Evolutionary conservation across 2,888 invertebrate species (phyloP).

Genomic region (Ophioninae sp.): DNA sequence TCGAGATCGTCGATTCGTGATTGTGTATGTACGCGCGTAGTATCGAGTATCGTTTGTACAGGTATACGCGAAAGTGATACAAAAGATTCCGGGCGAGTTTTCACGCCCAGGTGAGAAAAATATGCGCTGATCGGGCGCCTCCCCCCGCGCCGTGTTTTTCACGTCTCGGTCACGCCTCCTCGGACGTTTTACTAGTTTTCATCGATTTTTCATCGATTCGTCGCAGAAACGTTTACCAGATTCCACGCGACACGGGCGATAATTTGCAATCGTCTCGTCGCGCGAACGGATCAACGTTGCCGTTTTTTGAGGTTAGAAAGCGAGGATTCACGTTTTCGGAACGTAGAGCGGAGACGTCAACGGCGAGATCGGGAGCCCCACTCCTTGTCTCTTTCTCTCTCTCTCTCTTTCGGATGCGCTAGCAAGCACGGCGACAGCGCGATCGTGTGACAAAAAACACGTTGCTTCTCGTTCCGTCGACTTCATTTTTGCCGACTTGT

Average conservation of each 20-base stretch:
- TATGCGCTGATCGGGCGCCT: constrained; percentile 54
- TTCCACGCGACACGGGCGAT: neutral
- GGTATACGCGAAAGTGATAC: constrained; percentile 8
- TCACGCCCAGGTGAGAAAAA: constrained; percentile 61
- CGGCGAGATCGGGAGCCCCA: neutral
- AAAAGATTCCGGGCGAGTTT: constrained; percentile 48
- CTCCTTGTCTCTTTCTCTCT: no score
- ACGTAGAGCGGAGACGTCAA: constrained; percentile 10
- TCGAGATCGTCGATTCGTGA: neutral
- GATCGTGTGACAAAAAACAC: neutral
- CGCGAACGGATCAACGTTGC: constrained; percentile 3
- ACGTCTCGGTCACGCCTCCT: constrained; percentile 13
- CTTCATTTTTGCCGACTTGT: neutral
- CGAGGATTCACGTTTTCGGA: neutral
- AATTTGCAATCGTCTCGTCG: neutral
- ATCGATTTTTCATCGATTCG: constrained; percentile 2
- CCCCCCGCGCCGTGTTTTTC: constrained; percentile 28
- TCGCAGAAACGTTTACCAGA: neutral
- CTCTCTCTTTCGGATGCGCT: no score
- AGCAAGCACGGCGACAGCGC: neutral
- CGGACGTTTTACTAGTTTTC: neutral
- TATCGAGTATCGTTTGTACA: constrained; percentile 36
- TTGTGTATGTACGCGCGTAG: constrained; percentile 9
- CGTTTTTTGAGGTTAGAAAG: constrained; percentile 37
- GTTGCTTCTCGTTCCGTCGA: neutral